Conservation (phyloP, 2,113 vertebrate species). For the Grammomys surdaster region DNA sequence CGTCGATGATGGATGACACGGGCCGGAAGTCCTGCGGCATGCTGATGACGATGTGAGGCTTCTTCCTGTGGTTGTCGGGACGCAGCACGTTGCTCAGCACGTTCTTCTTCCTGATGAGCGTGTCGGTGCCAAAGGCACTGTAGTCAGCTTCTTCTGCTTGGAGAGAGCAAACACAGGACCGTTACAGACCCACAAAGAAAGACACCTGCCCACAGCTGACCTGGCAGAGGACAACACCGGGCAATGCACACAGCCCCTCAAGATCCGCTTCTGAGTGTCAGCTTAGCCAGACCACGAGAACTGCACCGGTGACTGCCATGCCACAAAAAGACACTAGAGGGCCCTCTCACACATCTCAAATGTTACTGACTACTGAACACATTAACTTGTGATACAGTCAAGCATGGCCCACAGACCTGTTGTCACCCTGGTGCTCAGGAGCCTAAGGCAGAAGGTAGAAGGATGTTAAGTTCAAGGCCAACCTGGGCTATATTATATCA, state of each 20-base stretch:
- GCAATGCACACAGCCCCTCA: background rate
- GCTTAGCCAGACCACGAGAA: background rate
- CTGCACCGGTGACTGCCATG: background rate
- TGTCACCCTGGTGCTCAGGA: background rate
- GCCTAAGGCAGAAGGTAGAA: background rate
- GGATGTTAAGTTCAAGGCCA: background rate
- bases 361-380: background rate
- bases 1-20: constrained; percentile 98
- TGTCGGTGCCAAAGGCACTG: constrained; percentile 94
- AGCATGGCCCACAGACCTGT: background rate
- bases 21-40: constrained; percentile 97
- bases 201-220: background rate
- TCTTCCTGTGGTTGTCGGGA: constrained; percentile 93
- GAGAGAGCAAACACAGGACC: constrained; percentile 55
- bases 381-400: background rate
- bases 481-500: background rate
- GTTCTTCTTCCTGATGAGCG: constrained; percentile 94
- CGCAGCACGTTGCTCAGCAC: constrained; percentile 94
- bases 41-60: constrained; percentile 95
- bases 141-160: constrained; percentile 97
- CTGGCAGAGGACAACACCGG: background rate
- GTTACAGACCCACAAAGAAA: background rate
- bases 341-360: background rate
- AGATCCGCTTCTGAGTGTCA: background rate
- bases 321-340: constrained; percentile 41